These are phyloP conservation scores for Epinotia bilunana DNA, from an alignment of 2,888 invertebrate species.

Conservation along the genomic window DNA sequence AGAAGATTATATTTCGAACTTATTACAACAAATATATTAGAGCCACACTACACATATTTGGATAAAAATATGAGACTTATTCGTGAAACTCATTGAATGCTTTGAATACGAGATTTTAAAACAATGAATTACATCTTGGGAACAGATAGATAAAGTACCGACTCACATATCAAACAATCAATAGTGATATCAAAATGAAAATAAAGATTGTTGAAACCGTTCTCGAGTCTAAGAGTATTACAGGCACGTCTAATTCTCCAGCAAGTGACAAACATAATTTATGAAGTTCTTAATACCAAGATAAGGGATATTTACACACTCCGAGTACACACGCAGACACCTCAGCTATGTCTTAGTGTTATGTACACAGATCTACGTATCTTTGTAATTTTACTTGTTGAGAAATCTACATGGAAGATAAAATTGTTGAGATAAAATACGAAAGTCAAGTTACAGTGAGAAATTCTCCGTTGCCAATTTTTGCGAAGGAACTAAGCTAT, in stretches of 20 bases:
- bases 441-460: conserved; percentile 51
- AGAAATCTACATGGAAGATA: conserved; percentile 76
- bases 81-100: conserved; percentile 1
- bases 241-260: conserved; percentile 65
- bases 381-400: conserved; percentile 78
- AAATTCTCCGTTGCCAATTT: conserved; percentile 59
- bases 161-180: conserved; percentile 43
- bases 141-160: conserved; percentile 31
- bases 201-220: conserved; percentile 47
- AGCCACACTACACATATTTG: background rate
- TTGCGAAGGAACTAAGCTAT: conserved; percentile 50
- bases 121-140: conserved; percentile 35
- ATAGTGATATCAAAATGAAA: conserved; percentile 48
- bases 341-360: conserved; percentile 78
- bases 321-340: conserved; percentile 74
- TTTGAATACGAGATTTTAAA: conserved; percentile 27
- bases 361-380: conserved; percentile 79
- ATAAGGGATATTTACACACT: conserved; percentile 82
- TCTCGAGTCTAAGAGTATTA: conserved; percentile 43
- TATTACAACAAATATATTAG: conserved; percentile 12
- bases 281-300: conserved; percentile 83
- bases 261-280: conserved; percentile 83
- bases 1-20: conserved; percentile 37
- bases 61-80: background rate
- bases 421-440: conserved; percentile 54